Base-by-base conservation (phyloP, 2,888 invertebrate species). In the Drosophila mimica region DNA sequence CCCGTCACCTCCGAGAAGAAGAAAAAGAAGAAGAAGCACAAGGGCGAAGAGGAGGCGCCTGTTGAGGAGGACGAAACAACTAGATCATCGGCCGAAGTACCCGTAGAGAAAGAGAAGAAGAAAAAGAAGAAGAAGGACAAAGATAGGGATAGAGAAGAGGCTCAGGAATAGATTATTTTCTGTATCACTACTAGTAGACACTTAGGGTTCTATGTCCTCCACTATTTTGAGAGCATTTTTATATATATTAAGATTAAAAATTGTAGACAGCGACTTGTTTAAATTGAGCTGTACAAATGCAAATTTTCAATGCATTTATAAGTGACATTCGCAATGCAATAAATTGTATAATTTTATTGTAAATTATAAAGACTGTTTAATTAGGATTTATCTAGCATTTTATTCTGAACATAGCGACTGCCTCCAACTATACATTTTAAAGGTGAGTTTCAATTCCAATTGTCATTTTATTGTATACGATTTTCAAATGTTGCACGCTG, bases 61-160 rank as follows among this genome's bases (percentile, higher is more conserved):
- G 81, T 53, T 20, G 87, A 30, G 30, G 57, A 30, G 20, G 43
- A 31, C 7, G 57, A 79, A 5, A 92, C 67, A 31, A 40, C 36
- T 7, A 36, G 36, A 36, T 36, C 78, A 31, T 7, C 71, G 11
- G 85, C 74, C 61, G 93, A 92, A 89, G 83, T 66, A 74, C 92
- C 91, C 53, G 91, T 87, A 67, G 87, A 86, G 52, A 89, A 91
- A 62, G 89, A 96, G 77, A 96, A 96, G 92, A 96, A 96, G 92
- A 96, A 96, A 92, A 96, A 96, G 93, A 96, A 96, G 93, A 96
- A 96, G 94, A 96, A 90, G 76, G 95, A 95, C 90, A 95, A 95
- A 93, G 94, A 95, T 70, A 94, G 94, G 83, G 95, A 94, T 33
- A 71, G 79, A 62, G 94, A 94, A 68, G 94, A 94, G 49, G 94